These are phyloP conservation scores for Hyposoter dolosus DNA, from an alignment of 2,888 invertebrate species.

Conservation along the genomic window DNA sequence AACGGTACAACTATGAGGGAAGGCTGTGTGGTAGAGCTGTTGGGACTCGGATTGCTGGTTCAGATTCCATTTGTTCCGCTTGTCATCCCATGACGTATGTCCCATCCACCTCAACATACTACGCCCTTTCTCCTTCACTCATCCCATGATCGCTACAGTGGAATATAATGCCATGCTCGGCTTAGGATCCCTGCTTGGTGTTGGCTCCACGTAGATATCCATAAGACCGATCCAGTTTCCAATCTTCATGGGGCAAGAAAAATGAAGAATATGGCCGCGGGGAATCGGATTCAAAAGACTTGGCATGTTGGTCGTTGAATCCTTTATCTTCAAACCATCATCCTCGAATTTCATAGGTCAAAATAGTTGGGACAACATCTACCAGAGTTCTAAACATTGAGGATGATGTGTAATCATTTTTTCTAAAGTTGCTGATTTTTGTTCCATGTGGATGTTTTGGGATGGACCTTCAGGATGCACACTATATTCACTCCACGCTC, in stretches of 20 bases:
- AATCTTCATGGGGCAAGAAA: conserved; percentile 35
- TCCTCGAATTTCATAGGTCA: not conserved
- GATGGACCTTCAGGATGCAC: not conserved
- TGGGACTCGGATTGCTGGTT: conserved; percentile 81
- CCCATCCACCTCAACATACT: conserved; percentile 78
- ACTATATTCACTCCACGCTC: not conserved
- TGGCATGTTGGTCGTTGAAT: conserved; percentile 6
- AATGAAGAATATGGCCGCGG: conserved; percentile 10
- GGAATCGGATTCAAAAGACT: not conserved
- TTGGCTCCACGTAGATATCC: conserved; percentile 45
- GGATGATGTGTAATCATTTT: too few relatives aligned
- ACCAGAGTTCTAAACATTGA: not conserved
- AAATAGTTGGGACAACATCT: not conserved
- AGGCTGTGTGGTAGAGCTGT: conserved; percentile 61
- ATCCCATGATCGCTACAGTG: conserved; percentile 49
- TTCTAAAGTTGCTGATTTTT: too few relatives aligned
- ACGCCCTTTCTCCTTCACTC: conserved; percentile 71
- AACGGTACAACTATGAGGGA: conserved; percentile 44
- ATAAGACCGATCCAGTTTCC: conserved; percentile 44
- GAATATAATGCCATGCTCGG: conserved; percentile 60
- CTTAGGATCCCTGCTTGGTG: conserved; percentile 51
- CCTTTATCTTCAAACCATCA: not conserved
- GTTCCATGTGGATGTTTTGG: too few relatives aligned
- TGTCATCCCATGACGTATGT: conserved; percentile 83
- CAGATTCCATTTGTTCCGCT: conserved; percentile 85